phyloP scores from a whole-genome alignment of 2,888 invertebrate genomes.

The Euclidia mi region DNA sequence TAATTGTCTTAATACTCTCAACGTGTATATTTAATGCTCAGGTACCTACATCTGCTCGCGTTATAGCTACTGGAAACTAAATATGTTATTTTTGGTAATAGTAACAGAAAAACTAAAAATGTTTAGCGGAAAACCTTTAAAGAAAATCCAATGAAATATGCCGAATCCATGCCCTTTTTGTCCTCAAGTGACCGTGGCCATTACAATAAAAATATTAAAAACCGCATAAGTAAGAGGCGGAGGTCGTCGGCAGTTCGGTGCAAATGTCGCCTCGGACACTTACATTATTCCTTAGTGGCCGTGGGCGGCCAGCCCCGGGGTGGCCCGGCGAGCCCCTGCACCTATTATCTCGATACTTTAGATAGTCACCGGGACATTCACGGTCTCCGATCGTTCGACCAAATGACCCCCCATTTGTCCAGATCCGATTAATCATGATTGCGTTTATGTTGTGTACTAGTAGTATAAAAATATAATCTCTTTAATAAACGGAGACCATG shows the following conservation, averaged over 20 bases:
- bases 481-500: constrained; percentile 67
- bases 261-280: constrained; percentile 90
- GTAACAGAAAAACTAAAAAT: too few species aligned
- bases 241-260: constrained; percentile 89
- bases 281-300: constrained; percentile 86
- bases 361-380: constrained; percentile 87
- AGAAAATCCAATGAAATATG: background rate
- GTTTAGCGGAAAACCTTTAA: too few species aligned
- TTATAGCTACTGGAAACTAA: too few species aligned
- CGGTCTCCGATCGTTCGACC: constrained; percentile 80
- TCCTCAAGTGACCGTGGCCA: constrained; percentile 78
- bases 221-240: constrained; percentile 89
- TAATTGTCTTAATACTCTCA: too few species aligned
- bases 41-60: too few species aligned
- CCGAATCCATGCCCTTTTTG: constrained; percentile 60
- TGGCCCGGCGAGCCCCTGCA: constrained; percentile 71
- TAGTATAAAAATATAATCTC: constrained; percentile 86
- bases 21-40: too few species aligned
- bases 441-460: constrained; percentile 78
- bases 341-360: constrained; percentile 89
- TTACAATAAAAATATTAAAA: constrained; percentile 92
- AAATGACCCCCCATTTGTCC: constrained; percentile 87
- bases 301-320: constrained; percentile 62
- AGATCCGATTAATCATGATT: constrained; percentile 89
- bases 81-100: too few species aligned